A percentile compares a stretch with the other conserved stretches of the same genome.
phyloP scores from a whole-genome alignment of 2,888 invertebrate species.

The Mesorhabditis belari region DNA sequence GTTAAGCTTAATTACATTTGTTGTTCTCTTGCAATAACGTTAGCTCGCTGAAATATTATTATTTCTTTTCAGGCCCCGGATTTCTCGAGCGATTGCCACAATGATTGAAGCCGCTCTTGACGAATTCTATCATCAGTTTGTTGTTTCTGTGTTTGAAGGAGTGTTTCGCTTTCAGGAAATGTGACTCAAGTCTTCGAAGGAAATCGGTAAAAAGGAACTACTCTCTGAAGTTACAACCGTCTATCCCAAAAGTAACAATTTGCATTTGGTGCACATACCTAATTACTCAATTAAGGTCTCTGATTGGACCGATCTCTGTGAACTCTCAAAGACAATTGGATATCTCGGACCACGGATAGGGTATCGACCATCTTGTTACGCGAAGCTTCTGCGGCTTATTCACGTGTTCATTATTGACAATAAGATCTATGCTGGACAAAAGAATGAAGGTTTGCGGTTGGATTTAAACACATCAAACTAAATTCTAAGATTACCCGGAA shows the following conservation, averaged over 20 bases:
- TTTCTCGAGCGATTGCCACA: slow-evolving; percentile 33
- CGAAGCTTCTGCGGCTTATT: slow-evolving; percentile 66
- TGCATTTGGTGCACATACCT: too few species aligned
- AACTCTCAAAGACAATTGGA: slow-evolving; percentile 15
- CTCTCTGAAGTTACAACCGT: not conserved
- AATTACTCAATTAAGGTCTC: too few species aligned
- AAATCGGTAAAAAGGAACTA: not conserved
- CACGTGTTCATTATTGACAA: slow-evolving; percentile 56
- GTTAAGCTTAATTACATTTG: too few species aligned
- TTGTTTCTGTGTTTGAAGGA: not conserved
- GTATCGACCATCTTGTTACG: slow-evolving; percentile 68
- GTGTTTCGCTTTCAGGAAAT: not conserved
- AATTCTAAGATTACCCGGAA: not conserved
- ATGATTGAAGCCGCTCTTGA: slow-evolving; percentile 36
- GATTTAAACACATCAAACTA: not conserved
- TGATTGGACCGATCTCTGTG: slow-evolving; percentile 33
- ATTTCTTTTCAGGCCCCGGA: slow-evolving; percentile 19
- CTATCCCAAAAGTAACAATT: not conserved
- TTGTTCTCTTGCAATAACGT: too few species aligned
- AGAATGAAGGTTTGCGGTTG: slow-evolving; percentile 14
- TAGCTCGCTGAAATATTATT: too few species aligned
- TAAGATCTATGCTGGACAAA: slow-evolving; percentile 12
- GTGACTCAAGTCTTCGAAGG: not conserved
- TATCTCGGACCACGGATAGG: slow-evolving; percentile 33
- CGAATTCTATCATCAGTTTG: slow-evolving; percentile 24